Percentiles rank a stretch among this genome's conserved stretches.
These are phyloP conservation scores for Mormyrus hasselquistii DNA, from an alignment of 2,797 vertebrate genomes.

Conservation along the genomic window DNA sequence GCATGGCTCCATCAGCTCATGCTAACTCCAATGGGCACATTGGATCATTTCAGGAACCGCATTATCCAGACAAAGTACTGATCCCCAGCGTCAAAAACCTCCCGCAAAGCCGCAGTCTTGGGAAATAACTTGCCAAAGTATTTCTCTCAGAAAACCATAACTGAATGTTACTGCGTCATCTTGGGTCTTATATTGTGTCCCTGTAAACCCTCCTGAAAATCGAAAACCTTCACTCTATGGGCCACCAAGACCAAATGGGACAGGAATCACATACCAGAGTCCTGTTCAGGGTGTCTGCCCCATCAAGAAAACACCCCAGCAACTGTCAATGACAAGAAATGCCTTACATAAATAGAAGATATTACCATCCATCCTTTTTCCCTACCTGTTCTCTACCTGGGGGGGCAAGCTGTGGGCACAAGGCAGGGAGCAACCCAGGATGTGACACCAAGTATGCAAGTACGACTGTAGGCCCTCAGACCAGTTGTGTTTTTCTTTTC, in stretches of 20 bases:
- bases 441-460: background rate
- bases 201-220: background rate
- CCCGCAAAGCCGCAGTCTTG: background rate
- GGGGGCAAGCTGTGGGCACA: background rate
- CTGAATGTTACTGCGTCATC: background rate
- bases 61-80: background rate
- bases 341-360: background rate
- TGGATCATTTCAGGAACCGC: background rate
- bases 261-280: background rate
- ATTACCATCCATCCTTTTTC: background rate
- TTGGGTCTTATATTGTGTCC: background rate
- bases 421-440: background rate
- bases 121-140: background rate
- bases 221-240: background rate
- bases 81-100: background rate
- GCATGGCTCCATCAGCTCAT: background rate
- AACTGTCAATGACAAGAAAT: background rate
- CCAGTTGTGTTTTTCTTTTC: background rate
- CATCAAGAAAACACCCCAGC: background rate
- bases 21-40: background rate
- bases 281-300: background rate
- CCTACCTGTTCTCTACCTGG: background rate
- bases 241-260: background rate
- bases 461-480: background rate
- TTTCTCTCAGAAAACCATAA: background rate